Percentiles rank a stretch among this genome's conserved stretches.
Conservation (phyloP, 2,888 invertebrate species). For the Nesidiocoris tenuis region DNA sequence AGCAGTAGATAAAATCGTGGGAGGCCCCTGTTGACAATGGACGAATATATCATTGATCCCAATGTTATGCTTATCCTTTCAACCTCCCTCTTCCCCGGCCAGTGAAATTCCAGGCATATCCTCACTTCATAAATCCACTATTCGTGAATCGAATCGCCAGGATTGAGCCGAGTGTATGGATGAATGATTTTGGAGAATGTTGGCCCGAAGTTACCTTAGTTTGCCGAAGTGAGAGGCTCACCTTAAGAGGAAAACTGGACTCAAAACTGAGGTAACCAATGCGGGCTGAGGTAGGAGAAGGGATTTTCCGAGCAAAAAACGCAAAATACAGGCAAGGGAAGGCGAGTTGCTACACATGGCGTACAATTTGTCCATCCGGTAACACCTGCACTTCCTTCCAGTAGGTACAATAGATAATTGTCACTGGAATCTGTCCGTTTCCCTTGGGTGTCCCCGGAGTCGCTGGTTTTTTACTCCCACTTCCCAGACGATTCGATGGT, state of each 20-base stretch:
- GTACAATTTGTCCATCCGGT: too few relatives aligned
- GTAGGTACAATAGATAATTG: too few relatives aligned
- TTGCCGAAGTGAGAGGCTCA: background rate
- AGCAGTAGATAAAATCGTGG: conserved; percentile 23
- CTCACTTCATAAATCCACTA: conserved; percentile 24
- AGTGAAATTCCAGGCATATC: conserved; percentile 22
- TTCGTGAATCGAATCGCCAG: background rate
- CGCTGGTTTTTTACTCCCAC: background rate
- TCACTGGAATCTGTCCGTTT: background rate
- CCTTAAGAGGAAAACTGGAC: too few relatives aligned
- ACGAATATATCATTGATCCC: conserved; percentile 31
- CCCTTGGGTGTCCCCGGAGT: background rate
- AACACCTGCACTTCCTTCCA: too few relatives aligned
- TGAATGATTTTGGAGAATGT: background rate
- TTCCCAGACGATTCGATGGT: background rate
- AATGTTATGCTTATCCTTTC: conserved; percentile 3
- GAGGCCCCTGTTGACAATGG: conserved; percentile 28
- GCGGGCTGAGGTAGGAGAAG: too few relatives aligned
- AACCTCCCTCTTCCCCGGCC: conserved; percentile 5
- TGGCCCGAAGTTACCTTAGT: background rate
- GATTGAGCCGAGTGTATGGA: background rate
- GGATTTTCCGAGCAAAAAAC: too few relatives aligned
- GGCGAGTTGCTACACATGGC: too few relatives aligned
- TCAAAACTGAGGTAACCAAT: too few relatives aligned
- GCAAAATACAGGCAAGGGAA: too few relatives aligned